Evolutionary conservation across 1,140 invertebrate species (phyloP), one percentile per base, ranked within the genome.

Genomic region (Archivesica marissinica): DNA sequence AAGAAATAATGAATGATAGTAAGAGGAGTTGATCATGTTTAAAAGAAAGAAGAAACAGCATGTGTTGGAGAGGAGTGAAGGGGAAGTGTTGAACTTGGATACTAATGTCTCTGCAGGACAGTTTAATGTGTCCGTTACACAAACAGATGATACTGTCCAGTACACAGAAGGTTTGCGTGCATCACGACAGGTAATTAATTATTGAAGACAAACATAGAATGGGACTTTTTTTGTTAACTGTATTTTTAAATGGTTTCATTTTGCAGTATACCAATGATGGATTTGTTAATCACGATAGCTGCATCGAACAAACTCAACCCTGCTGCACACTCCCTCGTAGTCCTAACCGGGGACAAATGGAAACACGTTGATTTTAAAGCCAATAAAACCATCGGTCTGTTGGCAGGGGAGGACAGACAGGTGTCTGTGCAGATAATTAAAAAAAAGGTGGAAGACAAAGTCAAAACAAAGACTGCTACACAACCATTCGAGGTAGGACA

Each of bases 211-310:
- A n/a, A 23, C 23, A 52, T 23, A 4, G 17, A n/a, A 52, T 52
- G 6, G 6, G 17, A 39, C 20, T 66, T 66, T 66, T 20, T 30
- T 25, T 28, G 33, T 30, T 28, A 20, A 6, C 3, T 61, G 9
- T 23, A 50, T 75, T 75, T 9, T 35, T 20, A 72, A 64, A 28
- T 72, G 28, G 86, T 68, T 75, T 41, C 89, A 72, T 44, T 89
- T 94, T 95, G 80, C 94, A 97, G 97, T 90, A 97, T 96, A 13
- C 96, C 96, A 39, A 97, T 97, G 96, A 96, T 97, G 96, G 97
- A 97, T 92, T 95, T 97, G 35, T 94, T 97, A 83, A 96, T 97
- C 74, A 96, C 97, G 90, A 95, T 97, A 70, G 95, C 96, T 54
- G 97, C 96, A 47, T 95, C 95, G 39, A 95, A 96, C 93, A 96